Evolutionary conservation across 2,797 vertebrate genomes (phyloP).

Genomic region (Hybognathus amarus): DNA sequence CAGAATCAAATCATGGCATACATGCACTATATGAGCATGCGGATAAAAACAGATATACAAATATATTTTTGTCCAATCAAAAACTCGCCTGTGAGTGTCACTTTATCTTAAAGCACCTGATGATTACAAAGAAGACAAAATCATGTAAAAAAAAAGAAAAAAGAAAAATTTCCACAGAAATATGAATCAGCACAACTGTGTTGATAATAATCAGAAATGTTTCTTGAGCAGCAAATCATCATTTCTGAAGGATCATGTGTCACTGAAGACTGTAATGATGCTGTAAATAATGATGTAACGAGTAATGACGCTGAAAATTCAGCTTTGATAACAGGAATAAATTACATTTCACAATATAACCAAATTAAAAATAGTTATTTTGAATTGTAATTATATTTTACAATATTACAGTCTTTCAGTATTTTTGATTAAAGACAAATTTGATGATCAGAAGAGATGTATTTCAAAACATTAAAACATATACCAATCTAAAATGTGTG

Average conservation of each 20-base stretch:
- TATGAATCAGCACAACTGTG: too few relatives aligned
- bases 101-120: not conserved
- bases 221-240: not conserved
- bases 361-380: not conserved
- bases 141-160: not conserved
- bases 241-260: not conserved
- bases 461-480: not conserved
- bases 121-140: not conserved
- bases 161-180: not conserved
- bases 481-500: not conserved
- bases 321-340: not conserved
- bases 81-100: not conserved
- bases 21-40: not conserved
- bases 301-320: not conserved
- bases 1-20: not conserved
- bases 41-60: too few relatives aligned
- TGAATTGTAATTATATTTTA: not conserved
- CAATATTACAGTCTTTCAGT: not conserved
- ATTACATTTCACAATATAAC: not conserved
- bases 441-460: not conserved
- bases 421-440: not conserved
- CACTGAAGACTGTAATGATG: not conserved
- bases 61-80: not conserved
- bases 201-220: not conserved
- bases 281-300: too few relatives aligned